These are phyloP conservation scores for Cyprinus carpio DNA, from an alignment of 2,113 vertebrate genomes.

Conservation along the genomic window DNA sequence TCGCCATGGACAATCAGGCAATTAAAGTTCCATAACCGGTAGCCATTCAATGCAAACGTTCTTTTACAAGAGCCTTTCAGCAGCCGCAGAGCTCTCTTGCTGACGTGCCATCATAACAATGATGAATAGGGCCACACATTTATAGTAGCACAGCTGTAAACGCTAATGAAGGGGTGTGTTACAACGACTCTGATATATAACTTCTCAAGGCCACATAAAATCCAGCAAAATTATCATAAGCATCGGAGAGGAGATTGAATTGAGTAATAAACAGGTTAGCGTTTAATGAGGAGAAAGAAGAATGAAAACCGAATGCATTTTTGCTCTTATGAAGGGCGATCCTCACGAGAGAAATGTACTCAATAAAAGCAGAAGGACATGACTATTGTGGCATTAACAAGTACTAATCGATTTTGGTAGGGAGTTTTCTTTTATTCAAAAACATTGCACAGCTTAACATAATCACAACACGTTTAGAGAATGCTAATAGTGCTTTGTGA, in stretches of 20 bases:
- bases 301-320: constrained; percentile 33
- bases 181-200: constrained; percentile 47
- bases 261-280: constrained; percentile 58
- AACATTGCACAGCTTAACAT: background rate
- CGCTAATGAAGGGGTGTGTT: constrained; percentile 61
- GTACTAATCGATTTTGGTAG: background rate
- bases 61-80: constrained; percentile 68
- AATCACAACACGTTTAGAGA: background rate
- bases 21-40: constrained; percentile 74
- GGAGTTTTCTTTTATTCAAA: background rate
- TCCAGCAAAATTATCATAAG: constrained; percentile 59
- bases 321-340: constrained; percentile 1
- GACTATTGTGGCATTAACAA: constrained; percentile 22
- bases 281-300: constrained; percentile 61
- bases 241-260: constrained; percentile 49
- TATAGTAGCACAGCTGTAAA: constrained; percentile 61
- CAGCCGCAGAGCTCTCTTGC: constrained; percentile 63
- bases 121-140: constrained; percentile 68
- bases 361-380: background rate
- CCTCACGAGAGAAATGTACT: background rate
- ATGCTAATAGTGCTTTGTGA: background rate
- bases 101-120: constrained; percentile 75
- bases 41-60: constrained; percentile 62
- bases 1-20: constrained; percentile 73
- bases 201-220: constrained; percentile 55